phyloP scores from a whole-genome alignment of 1,140 invertebrate species.

The Gonioctena quinquepunctata region DNA sequence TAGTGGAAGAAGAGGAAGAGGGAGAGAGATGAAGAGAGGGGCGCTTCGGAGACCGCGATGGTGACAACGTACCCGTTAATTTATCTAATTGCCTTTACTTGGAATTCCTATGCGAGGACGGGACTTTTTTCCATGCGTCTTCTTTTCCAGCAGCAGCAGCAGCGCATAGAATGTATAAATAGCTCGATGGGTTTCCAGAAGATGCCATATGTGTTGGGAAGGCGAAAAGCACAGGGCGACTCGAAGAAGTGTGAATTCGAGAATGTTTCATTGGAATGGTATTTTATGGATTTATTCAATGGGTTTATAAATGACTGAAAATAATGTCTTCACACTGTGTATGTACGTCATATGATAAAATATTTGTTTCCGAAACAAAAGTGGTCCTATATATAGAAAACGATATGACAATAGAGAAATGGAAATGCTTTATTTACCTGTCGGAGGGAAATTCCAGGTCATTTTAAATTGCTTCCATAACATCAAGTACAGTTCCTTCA shows the following conservation, averaged over 20 bases:
- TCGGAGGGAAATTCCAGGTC: no score
- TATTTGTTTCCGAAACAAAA: no score
- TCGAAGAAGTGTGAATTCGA: not conserved
- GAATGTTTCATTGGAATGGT: no score
- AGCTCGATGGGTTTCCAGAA: not conserved
- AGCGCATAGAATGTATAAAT: not conserved
- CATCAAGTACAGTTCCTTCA: no score
- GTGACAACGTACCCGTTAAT: constrained; percentile 10
- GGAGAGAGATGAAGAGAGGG: not conserved
- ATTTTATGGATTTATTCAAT: no score
- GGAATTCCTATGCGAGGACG: not conserved
- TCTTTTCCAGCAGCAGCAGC: not conserved
- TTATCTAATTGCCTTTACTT: constrained; percentile 8
- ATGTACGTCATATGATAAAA: no score
- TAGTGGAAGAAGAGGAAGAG: not conserved
- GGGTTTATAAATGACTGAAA: no score
- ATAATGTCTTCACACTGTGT: no score
- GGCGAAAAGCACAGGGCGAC: not conserved
- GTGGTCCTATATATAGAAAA: no score
- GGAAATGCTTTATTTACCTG: no score
- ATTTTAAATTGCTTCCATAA: no score
- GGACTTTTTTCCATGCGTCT: not conserved
- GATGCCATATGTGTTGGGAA: not conserved
- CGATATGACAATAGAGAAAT: no score
- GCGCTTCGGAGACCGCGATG: not conserved